These are phyloP conservation scores for Epizoanthus illoricatus DNA, from an alignment of 92 coral and sea anemone genomes.

Conservation along the genomic window DNA sequence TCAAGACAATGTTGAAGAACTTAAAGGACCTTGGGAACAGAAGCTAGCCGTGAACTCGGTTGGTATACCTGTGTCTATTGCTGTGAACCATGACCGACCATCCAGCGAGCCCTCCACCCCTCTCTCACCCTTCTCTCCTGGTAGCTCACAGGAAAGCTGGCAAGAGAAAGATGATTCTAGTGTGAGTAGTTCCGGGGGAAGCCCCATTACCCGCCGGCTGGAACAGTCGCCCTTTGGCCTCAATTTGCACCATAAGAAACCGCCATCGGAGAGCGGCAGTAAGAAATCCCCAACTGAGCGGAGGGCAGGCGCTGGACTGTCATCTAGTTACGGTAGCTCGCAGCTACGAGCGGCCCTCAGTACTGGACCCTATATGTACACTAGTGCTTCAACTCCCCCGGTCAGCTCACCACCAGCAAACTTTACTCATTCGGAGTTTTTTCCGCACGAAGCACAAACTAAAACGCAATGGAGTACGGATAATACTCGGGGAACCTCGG, in stretches of 20 bases:
- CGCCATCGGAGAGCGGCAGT: slow-evolving; percentile 49
- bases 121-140: slow-evolving; percentile 43
- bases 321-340: slow-evolving; percentile 44
- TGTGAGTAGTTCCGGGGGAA: slow-evolving; percentile 53
- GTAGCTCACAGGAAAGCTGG: slow-evolving; percentile 45
- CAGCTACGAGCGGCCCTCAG: slow-evolving; percentile 51
- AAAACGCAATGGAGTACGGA: slow-evolving; percentile 74
- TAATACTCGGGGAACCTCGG: slow-evolving; percentile 53
- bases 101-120: slow-evolving; percentile 74
- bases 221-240: slow-evolving; percentile 92
- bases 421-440: slow-evolving; percentile 79
- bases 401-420: slow-evolving; percentile 56
- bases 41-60: slow-evolving; percentile 33
- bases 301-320: slow-evolving; percentile 37
- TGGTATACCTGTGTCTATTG: slow-evolving; percentile 34
- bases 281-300: slow-evolving; percentile 54
- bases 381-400: slow-evolving; percentile 41
- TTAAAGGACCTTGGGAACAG: slow-evolving; percentile 42
- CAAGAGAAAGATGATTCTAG: slow-evolving; percentile 71
- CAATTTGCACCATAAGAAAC: slow-evolving; percentile 71
- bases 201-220: slow-evolving; percentile 65
- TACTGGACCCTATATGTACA: slow-evolving; percentile 55
- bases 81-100: slow-evolving; percentile 55
- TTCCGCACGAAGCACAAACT: slow-evolving; percentile 87
- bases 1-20: slow-evolving; percentile 35